phyloP scores from a whole-genome alignment of 2,113 vertebrate genomes.

The Candoia aspera region DNA sequence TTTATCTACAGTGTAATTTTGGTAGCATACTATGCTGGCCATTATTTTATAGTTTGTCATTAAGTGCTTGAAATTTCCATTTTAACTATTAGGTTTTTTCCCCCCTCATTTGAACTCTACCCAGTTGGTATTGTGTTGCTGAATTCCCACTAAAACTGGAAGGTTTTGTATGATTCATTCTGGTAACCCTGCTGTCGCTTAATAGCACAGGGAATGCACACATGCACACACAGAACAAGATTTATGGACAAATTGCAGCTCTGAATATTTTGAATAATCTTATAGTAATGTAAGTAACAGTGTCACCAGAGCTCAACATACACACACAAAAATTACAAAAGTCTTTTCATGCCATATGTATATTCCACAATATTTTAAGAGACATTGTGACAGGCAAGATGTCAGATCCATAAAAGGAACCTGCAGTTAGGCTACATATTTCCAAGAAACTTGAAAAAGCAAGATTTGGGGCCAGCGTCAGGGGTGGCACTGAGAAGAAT shows the following conservation, averaged over 20 bases:
- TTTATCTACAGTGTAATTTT: slow-evolving; percentile 26
- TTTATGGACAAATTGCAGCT: slow-evolving; percentile 23
- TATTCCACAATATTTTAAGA: slow-evolving; percentile 32
- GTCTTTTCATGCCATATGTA: neutral
- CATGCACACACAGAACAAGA: slow-evolving; percentile 1
- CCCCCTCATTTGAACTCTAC: slow-evolving; percentile 40
- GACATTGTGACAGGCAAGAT: slow-evolving; percentile 35
- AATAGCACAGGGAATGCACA: slow-evolving; percentile 33
- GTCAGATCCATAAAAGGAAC: neutral
- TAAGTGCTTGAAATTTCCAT: slow-evolving; percentile 13
- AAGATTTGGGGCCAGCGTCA: neutral
- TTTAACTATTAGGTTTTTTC: neutral
- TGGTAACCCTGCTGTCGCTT: slow-evolving; percentile 47
- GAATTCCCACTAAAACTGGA: slow-evolving; percentile 43
- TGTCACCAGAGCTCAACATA: slow-evolving; percentile 56
- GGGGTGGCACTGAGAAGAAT: neutral
- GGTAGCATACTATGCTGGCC: neutral
- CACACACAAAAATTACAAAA: slow-evolving; percentile 54
- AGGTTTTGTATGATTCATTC: slow-evolving; percentile 53
- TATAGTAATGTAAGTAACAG: slow-evolving; percentile 58
- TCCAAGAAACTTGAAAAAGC: neutral
- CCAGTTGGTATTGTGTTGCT: slow-evolving; percentile 50
- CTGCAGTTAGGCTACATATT: neutral
- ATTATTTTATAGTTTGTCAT: slow-evolving; percentile 37
- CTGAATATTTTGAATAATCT: slow-evolving; percentile 41